Conservation (phyloP, 2,113 vertebrate species). For the Australoheros scitulus region DNA sequence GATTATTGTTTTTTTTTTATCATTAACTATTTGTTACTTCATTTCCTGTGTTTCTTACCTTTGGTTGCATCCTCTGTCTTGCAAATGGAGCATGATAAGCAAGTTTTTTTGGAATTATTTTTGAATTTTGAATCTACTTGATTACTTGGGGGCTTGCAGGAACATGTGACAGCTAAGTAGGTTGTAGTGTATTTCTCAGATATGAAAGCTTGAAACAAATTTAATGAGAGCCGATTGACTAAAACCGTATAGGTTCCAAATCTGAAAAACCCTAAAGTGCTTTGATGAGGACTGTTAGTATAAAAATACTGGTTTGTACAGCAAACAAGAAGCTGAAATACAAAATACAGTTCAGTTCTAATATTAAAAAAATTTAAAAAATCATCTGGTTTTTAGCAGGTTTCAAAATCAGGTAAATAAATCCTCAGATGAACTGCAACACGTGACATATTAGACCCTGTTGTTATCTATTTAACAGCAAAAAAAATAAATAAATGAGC, state of each 20-base stretch:
- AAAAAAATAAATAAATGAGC: too few species aligned
- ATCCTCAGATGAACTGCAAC: too few species aligned
- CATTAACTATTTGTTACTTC: too few species aligned
- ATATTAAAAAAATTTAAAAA: neutral
- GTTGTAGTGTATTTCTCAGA: neutral
- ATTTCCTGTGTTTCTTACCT: neutral
- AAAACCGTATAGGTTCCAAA: neutral
- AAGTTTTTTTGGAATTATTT: neutral
- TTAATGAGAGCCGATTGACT: neutral
- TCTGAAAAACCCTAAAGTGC: neutral
- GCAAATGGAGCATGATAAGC: neutral
- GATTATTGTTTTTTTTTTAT: too few species aligned
- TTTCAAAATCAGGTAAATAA: too few species aligned
- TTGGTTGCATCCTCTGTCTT: neutral
- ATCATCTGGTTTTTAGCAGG: too few species aligned
- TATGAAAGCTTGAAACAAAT: neutral
- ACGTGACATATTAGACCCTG: too few species aligned
- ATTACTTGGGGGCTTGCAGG: neutral
- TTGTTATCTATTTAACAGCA: too few species aligned
- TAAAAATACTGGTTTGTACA: neutral
- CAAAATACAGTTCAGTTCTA: neutral
- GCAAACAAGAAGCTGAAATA: neutral
- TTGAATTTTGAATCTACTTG: too few species aligned
- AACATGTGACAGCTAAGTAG: accelerated
- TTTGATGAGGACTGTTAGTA: neutral